Base-by-base conservation (phyloP, 2,797 vertebrate genomes). In the Darevskia mixta region DNA sequence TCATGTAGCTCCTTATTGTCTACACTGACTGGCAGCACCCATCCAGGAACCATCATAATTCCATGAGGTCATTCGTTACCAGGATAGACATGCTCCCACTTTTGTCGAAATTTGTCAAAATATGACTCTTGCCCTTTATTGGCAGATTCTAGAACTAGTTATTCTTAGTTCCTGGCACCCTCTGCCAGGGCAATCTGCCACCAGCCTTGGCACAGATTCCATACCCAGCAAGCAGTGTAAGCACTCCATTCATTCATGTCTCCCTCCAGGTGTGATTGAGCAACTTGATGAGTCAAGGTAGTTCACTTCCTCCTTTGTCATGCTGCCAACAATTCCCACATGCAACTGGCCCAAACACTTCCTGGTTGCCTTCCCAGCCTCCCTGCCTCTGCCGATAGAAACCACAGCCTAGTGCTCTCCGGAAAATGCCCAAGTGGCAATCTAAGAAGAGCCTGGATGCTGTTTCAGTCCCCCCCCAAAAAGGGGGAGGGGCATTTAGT, bases 121-220 rank as follows among this genome's bases (percentile, higher is more conserved):
- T 88, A 91, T 91, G 93, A 93, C 77, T 76, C 10, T n/a, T 79
- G 86, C 75, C 71, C 86, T 76, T 49, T 83, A 0, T 6, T 85
- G 86, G 72, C 25, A 85, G 78, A n/a, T 72, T 86, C 87, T 55
- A 0, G 18, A 45, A 85, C 78, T 82, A 27, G 79, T 73, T 82
- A 1, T 25, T 5, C 1, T 29, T 4, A 25, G 85, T 77, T 76
- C 71, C 29, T 82, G 83, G 2, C 43, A 9, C 23, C 13, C 1
- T 41, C 3, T 8, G 32, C 10, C 87, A 78, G 35, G n/a, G 5
- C 35, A 78, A 66, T 86, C 87, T 84, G 78, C 90, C 86, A 85
- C 84, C 78, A 27, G 89, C 69, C 79, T 69, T 89, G 92, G 90
- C 86, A 0, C 0, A 15, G 86, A n/a, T 17, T 58, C 45, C 8